Evolutionary conservation across 2,113 vertebrate species (phyloP), one percentile per base, ranked within the genome.

Genomic region (Hemibagrus wyckioides): DNA sequence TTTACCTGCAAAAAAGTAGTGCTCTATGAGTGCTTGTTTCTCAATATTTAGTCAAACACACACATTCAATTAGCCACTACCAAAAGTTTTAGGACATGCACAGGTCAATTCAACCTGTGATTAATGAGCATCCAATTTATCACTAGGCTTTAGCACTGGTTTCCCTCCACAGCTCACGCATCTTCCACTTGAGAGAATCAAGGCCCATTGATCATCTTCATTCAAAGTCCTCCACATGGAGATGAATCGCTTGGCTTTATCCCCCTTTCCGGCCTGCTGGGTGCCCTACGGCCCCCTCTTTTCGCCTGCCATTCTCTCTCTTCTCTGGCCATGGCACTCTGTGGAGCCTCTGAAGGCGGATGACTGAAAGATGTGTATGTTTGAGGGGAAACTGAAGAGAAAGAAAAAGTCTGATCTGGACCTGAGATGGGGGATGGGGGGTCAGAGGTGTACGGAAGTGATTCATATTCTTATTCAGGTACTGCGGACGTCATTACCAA

Each of bases 401-500:
- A 21, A 59, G 48, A 77, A n/a, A 50, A 59, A 75, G 30, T 44
- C 61, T 9, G 59, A 48, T 63, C 15, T 23, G 61, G 82, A 44
- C 25, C 15, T 15, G 25, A 6, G 39, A 14, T 28, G 6, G 13
- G 9, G 44, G 44, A 48, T 48, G 44, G 21, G 30, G 11, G 11
- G 33, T 25, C 33, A 14, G 61, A 0, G 19, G 41, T 23, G 41
- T 15, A n/a, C n/a, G 28, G 81, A 83, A 83, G 61, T 65, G 61
- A 67, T 33, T 28, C 33, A 67, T 25, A n/a, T 92, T 92, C 94
- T 93, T 90, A 90, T 92, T 93, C 92, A 33, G 88, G 85, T 94
- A 91, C 89, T 93, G 90, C 87, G 93, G 94, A 95, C 95, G 96
- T 97, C 96, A 93, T 92, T 54, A 91, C 41, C 92, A 94, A 96